A percentile compares a stretch with the other conserved stretches of the same genome.
Evolutionary conservation across 2,888 invertebrate species (phyloP).

Genomic region (Phorcus lineatus): DNA sequence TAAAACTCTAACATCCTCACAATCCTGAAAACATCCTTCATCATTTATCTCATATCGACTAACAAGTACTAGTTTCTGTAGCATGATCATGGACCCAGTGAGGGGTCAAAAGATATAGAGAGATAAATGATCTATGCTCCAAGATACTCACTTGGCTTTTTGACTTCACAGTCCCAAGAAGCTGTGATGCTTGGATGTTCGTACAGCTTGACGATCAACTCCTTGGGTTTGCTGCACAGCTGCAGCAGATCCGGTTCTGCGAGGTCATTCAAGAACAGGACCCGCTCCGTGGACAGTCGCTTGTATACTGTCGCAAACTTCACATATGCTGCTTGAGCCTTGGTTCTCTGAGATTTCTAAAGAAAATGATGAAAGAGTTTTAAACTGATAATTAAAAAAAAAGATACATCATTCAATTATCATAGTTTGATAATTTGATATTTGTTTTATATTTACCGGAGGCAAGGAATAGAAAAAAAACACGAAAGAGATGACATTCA

Average conservation of each 20-base stretch:
- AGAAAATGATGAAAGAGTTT: not conserved
- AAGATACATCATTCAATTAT: too few relatives aligned
- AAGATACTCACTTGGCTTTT: conserved; percentile 2
- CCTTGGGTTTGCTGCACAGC: conserved; percentile 49
- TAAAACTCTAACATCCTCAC: too few relatives aligned
- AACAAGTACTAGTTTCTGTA: too few relatives aligned
- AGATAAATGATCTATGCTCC: not conserved
- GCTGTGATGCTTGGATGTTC: conserved; percentile 50
- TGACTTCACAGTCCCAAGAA: not conserved
- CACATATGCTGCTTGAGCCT: conserved; percentile 53
- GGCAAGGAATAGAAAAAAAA: too few relatives aligned
- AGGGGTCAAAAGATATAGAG: too few relatives aligned
- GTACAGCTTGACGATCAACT: conserved; percentile 61
- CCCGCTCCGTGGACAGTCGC: conserved; percentile 62
- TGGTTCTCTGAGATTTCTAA: conserved; percentile 49
- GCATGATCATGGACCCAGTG: too few relatives aligned
- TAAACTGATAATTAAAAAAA: too few relatives aligned
- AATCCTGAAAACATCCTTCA: too few relatives aligned
- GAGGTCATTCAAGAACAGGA: conserved; percentile 56
- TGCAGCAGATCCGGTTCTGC: conserved; percentile 54
- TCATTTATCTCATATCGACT: too few relatives aligned
- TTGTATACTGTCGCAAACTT: conserved; percentile 58
- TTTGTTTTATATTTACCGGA: too few relatives aligned
- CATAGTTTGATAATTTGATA: too few relatives aligned
- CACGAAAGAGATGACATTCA: too few relatives aligned